Base-by-base conservation (phyloP, 2,888 invertebrate species). In the Rugalucina vietnamica region DNA sequence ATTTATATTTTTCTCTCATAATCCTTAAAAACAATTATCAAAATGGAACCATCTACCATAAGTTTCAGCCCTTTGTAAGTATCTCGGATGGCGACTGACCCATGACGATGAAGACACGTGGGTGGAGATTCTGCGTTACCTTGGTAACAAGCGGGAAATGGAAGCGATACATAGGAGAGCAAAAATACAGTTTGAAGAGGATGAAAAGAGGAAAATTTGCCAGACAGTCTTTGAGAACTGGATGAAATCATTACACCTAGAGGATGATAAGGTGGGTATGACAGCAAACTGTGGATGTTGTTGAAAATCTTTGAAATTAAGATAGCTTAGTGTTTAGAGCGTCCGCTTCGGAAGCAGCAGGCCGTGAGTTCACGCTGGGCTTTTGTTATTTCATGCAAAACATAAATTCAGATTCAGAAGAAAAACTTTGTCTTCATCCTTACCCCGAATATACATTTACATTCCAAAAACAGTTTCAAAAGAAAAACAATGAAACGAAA, bases 41-140 rank as follows among this genome's bases (percentile, higher is more conserved):
- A n/a, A n/a, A n/a, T n/a, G 43, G 43, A 43, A 43, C 18, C 18
- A 43, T 43, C 18, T 43, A 18, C 8, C 43, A 12, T 43, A 43
- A 73, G 50, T 73, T n/a, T 49, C 73, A 49, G 73, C 49, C 8
- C n/a, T 73, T 0, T n/a, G n/a, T n/a, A 43, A 49, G 2, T 73
- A 49, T 39, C 50, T 73, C 14, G 73, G 49, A 21, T 49, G 43
- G 73, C 27, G 32, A 49, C 34, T 49, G 18, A 73, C 50, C 12
- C 73, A 49, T 8, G 49, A 29, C n/a, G 50, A 73, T 10, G 32
- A 73, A 14, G 73, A 73, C 5, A 29, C 29, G 8, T 73, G 73
- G 73, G 14, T 73, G n/a, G 49, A 73, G 21, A 32, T 73, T 43
- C 18, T 73, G 32, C 21, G 21, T n/a, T 29, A 50, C n/a, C 73